Evolutionary conservation across 2,113 vertebrate species (phyloP).

Genomic region (Collichthys lucidus): DNA sequence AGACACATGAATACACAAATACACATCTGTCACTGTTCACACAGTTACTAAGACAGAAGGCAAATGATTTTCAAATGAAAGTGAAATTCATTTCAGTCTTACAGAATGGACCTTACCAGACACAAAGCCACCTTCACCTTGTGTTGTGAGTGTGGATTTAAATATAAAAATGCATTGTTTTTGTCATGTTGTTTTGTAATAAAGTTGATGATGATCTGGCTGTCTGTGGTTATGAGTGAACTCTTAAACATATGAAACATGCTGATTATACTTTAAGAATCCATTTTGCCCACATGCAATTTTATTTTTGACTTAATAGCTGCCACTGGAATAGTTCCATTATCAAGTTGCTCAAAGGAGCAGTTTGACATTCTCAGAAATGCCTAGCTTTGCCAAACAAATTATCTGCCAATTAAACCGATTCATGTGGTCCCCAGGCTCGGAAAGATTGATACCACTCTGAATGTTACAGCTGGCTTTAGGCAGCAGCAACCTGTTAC

Average conservation of each 20-base stretch:
- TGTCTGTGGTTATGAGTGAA: not conserved
- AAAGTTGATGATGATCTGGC: slow-evolving; percentile 33
- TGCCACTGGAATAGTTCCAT: not conserved
- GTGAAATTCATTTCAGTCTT: slow-evolving; percentile 11
- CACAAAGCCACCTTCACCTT: slow-evolving; percentile 47
- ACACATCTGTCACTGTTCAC: slow-evolving; percentile 6
- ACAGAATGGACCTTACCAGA: slow-evolving; percentile 42
- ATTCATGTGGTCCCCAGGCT: too few relatives aligned
- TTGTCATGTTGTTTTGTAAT: slow-evolving; percentile 72
- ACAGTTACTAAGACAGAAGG: not conserved
- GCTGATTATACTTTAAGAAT: not conserved
- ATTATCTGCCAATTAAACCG: too few relatives aligned
- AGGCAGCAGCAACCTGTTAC: too few relatives aligned
- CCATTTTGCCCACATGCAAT: not conserved
- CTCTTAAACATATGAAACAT: not conserved
- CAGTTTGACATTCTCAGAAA: too few relatives aligned
- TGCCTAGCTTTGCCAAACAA: too few relatives aligned
- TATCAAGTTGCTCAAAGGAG: too few relatives aligned
- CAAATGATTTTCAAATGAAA: not conserved
- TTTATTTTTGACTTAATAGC: not conserved
- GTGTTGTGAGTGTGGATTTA: slow-evolving; percentile 51
- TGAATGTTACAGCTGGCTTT: too few relatives aligned
- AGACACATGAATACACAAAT: too few relatives aligned
- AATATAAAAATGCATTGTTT: slow-evolving; percentile 54
- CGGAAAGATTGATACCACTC: too few relatives aligned